Conservation (phyloP, 2,888 invertebrate genomes). For the Miltochrista miniata region DNA sequence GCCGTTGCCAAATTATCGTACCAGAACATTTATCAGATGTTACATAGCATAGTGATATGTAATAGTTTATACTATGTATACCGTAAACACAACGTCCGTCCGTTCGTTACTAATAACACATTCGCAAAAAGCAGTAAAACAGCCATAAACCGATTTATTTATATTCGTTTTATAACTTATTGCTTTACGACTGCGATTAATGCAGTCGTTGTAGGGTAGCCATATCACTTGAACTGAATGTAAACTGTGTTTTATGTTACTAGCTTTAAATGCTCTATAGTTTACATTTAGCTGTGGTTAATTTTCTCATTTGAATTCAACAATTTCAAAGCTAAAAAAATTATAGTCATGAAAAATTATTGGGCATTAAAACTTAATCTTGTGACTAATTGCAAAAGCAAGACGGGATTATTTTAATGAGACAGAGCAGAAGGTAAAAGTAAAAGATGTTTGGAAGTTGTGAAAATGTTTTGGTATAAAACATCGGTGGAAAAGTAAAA, state of each 20-base stretch:
- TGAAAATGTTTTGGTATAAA: too few relatives aligned
- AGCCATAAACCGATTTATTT: constrained; percentile 69
- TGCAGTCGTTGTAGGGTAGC: constrained; percentile 57
- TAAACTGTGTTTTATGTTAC: constrained; percentile 49
- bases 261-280: constrained; percentile 17
- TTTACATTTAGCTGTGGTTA: too few relatives aligned
- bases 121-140: constrained; percentile 67
- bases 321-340: too few relatives aligned
- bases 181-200: constrained; percentile 68
- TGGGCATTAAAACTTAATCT: too few relatives aligned
- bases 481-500: too few relatives aligned
- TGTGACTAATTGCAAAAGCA: too few relatives aligned
- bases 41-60: constrained; percentile 5
- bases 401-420: too few relatives aligned
- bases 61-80: constrained; percentile 23
- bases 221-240: constrained; percentile 41
- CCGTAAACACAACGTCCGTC: constrained; percentile 40
- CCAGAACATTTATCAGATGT: constrained; percentile 4
- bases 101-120: constrained; percentile 62
- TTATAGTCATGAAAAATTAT: too few relatives aligned
- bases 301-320: too few relatives aligned
- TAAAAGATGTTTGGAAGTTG: too few relatives aligned
- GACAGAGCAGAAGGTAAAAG: too few relatives aligned
- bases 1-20: background rate
- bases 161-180: constrained; percentile 71